Evolutionary conservation across 2,888 invertebrate species (phyloP), one percentile per base, ranked within the genome.

Genomic region (Epinotia nisella): DNA sequence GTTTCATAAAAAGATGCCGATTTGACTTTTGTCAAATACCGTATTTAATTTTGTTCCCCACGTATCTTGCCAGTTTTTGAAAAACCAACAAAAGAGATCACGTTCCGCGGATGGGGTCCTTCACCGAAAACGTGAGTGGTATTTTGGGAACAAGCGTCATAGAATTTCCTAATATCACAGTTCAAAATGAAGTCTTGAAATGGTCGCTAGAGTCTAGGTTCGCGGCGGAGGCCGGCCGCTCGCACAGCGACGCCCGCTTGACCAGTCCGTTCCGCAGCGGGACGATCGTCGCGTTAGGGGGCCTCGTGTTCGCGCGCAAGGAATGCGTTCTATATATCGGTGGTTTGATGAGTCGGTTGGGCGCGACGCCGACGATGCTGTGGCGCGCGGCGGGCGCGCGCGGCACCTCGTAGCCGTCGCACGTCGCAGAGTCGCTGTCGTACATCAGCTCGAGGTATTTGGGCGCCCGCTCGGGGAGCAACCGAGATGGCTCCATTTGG

Each of bases 381-480:
- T 92, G 93, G 51, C 92, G 72, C 1, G 91, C 86, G 76, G 88
- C 88, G 0, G 89, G 88, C 76, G 66, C 2, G 85, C 95, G 90
- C 1, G 96, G 96, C 17, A 96, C 87, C 87, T 96, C 96, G 85
- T 96, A 96, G 2, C 95, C 96, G 80, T 95, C 95, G 76, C 90
- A 87, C 3, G 83, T 72, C 2, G 87, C 88, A 0, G 93, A 89
- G 68, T 94, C 94, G 75, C 92, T 92, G 79, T 95, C 95, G 81
- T 95, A 95, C 82, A 96, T 90, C 62, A 96, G 87, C 84, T 96
- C 96, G 68, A 96, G 86, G 85, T 96, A 96, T 80, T 96, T 95
- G 0, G 96, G 95, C 49, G 91, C 77, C 2, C 87, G 84, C 74
- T 87, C 87, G 51, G 92, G 90, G 1, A 92, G 83, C 62, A 89